phyloP scores from a whole-genome alignment of 1,140 invertebrate genomes.

The Reticulitermes speratus region DNA sequence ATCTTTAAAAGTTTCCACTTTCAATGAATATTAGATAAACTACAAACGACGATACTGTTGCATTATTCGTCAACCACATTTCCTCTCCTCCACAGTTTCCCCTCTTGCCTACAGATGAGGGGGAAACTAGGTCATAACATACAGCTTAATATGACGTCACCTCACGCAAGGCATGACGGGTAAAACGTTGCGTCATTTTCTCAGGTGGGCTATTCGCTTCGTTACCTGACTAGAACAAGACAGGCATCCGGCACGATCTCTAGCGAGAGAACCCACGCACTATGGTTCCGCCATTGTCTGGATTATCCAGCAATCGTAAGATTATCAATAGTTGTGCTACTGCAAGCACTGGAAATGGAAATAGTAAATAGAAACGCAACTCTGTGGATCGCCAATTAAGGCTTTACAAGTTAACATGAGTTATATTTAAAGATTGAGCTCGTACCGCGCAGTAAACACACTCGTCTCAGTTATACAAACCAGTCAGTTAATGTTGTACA shows the following conservation, averaged over 20 bases:
- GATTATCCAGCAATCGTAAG: too few species aligned
- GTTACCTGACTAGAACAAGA: constrained; percentile 21
- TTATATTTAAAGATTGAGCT: too few species aligned
- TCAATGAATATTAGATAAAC: not conserved
- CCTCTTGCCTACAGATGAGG: not conserved
- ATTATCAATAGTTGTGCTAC: too few species aligned
- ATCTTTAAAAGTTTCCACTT: not conserved
- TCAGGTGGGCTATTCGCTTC: constrained; percentile 30
- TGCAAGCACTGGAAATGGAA: too few species aligned
- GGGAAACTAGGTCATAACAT: constrained; percentile 28
- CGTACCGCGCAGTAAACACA: too few species aligned
- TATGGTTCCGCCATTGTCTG: not conserved
- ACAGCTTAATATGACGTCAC: constrained; percentile 22
- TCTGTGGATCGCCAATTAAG: too few species aligned
- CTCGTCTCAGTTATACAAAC: too few species aligned
- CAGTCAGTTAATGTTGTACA: too few species aligned
- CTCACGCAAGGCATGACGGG: constrained; percentile 26
- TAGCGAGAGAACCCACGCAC: constrained; percentile 3
- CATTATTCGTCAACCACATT: not conserved
- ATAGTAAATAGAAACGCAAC: too few species aligned
- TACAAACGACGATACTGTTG: not conserved
- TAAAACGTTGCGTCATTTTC: constrained; percentile 28
- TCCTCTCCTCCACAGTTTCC: not conserved
- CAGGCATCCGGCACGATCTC: constrained; percentile 24
- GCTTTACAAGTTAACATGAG: too few species aligned